Base-by-base conservation (phyloP, 1,140 invertebrate species). In the Yoshiicerus persimilis region DNA sequence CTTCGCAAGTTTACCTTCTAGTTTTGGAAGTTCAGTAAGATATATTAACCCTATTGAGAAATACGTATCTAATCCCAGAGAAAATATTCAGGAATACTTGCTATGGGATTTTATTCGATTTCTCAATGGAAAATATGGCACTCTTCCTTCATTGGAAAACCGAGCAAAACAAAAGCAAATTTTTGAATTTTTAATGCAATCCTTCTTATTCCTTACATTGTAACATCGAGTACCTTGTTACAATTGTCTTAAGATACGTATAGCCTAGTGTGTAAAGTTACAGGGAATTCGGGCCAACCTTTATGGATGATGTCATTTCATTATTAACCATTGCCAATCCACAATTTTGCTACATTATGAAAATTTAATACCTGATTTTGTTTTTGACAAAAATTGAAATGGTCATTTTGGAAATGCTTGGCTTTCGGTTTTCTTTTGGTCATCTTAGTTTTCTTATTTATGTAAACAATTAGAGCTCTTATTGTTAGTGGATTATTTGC, bases 391-490 rank as follows among this genome's bases (percentile, higher is more conserved):
- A 80, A 80, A 77, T 77, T 32, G 70, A 77, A 80, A 36, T 36
- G 16, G 75, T 80, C 32, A 80, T 80, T 80, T 80, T 80, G 75
- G 75, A 80, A 80, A 80, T 36, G 75, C 75, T 80, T 80, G 75
- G 75, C 75, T 80, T 80, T 38, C 32, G 23, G 30, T 80, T 34
- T 80, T 36, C n/a, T 80, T n/a, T 32, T 80, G 75, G 75, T 80
- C 75, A 80, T 70, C 66, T 70, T 30, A 70, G n/a, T 80, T 80
- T 80, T 23, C 32, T 20, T 36, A 80, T 38, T 80, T 80, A 36
- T 80, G 32, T 80, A 80, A 80, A 77, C 70, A 36, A 80, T 80
- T 80, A 80, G 32, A 80, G 75, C 75, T 80, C 75, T 80, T 80
- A 80, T 23, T 36, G 41, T 80, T 80, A 80, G n/a, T 36, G 75